Evolutionary conservation across 2,797 vertebrate species (phyloP).

Genomic region (Acanthornis magna): DNA sequence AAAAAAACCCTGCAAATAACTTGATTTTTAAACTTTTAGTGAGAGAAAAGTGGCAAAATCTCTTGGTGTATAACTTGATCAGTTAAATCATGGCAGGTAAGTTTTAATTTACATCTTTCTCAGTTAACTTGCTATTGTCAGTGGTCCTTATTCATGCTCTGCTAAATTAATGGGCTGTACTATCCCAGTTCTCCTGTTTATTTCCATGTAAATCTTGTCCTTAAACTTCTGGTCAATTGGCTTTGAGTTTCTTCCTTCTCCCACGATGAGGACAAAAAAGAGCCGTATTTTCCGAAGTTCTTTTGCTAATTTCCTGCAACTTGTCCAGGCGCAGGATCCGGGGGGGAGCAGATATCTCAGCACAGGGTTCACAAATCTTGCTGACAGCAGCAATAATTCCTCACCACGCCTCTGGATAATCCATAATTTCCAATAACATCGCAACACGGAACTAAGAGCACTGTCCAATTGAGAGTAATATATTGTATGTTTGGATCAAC

Average conservation of each 20-base stretch:
- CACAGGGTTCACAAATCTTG: neutral
- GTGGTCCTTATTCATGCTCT: neutral
- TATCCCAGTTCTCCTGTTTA: neutral
- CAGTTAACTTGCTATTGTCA: neutral
- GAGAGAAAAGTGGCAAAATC: neutral
- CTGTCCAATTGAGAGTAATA: conserved; percentile 22
- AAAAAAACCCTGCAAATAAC: neutral
- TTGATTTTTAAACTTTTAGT: neutral
- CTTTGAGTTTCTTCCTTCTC: neutral
- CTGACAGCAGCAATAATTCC: conserved; percentile 35
- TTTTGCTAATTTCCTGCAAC: neutral
- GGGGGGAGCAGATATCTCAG: neutral
- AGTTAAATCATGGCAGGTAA: neutral
- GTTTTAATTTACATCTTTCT: neutral
- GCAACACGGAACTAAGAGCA: neutral
- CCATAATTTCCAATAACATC: conserved; percentile 30
- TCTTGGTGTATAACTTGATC: neutral
- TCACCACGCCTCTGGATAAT: neutral
- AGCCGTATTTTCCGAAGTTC: neutral
- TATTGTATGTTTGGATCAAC: conserved; percentile 36
- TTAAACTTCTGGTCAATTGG: conserved; percentile 8
- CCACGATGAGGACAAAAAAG: neutral
- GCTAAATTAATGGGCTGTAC: conserved; percentile 14
- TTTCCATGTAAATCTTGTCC: conserved; percentile 14
- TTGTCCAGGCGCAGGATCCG: neutral